Evolutionary conservation across 2,113 vertebrate species (phyloP).

Genomic region (Oenanthe melanoleuca): DNA sequence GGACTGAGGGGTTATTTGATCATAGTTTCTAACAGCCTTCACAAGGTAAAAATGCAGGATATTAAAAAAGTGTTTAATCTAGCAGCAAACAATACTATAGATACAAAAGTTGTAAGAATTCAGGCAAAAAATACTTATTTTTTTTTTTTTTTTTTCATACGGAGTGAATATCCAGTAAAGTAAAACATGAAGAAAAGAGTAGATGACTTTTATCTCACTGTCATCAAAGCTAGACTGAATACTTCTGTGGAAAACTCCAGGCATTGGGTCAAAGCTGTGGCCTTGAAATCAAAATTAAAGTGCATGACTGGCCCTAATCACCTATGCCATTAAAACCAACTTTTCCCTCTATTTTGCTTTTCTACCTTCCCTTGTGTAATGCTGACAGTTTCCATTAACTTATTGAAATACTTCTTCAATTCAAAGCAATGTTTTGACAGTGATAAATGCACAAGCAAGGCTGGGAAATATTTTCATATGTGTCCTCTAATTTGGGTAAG

Average conservation of each 20-base stretch:
- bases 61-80: slow-evolving; percentile 9
- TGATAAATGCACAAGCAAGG: neutral
- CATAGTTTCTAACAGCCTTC: neutral
- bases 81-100: neutral
- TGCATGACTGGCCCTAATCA: neutral
- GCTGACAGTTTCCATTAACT: neutral
- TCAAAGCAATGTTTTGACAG: neutral
- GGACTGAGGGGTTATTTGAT: neutral
- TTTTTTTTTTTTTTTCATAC: neutral
- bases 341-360: neutral
- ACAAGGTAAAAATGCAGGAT: neutral
- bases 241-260: neutral
- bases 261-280: neutral
- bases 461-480: neutral
- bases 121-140: neutral
- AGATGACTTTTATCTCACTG: neutral
- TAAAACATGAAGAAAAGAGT: neutral
- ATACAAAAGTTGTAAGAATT: neutral
- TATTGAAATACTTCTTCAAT: neutral
- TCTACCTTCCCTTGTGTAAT: neutral
- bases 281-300: neutral
- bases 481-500: neutral
- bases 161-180: neutral
- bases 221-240: neutral
- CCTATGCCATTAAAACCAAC: neutral